phyloP scores from a whole-genome alignment of 2,888 invertebrate genomes.

The Clepsis dumicolana region DNA sequence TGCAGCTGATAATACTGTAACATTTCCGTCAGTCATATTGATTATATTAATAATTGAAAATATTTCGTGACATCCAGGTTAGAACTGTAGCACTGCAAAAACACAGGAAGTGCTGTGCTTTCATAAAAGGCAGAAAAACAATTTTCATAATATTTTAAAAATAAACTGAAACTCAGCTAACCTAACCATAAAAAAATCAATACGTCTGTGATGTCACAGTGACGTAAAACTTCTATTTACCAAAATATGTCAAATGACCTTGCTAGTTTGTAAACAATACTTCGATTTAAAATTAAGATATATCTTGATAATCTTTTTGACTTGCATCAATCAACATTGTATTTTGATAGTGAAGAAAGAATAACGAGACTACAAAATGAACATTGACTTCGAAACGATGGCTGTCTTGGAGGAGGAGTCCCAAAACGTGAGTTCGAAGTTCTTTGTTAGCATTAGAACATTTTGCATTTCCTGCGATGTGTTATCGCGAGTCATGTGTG shows the following conservation, averaged over 20 bases:
- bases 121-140: not conserved
- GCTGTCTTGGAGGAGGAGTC: conserved; percentile 88
- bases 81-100: too few species aligned
- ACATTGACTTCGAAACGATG: conserved; percentile 88
- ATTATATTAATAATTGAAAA: too few species aligned
- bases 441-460: conserved; percentile 58
- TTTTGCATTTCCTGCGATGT: conserved; percentile 46
- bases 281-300: conserved; percentile 75
- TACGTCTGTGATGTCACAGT: conserved; percentile 56
- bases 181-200: conserved; percentile 47
- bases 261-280: conserved; percentile 92
- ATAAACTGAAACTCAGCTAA: not conserved
- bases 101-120: too few species aligned
- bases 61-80: too few species aligned
- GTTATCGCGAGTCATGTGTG: conserved; percentile 37
- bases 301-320: conserved; percentile 84
- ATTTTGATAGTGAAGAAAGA: conserved; percentile 47
- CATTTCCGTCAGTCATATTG: too few species aligned
- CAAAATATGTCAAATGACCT: conserved; percentile 88
- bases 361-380: conserved; percentile 62
- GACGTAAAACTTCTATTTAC: conserved; percentile 64
- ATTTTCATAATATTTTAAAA: too few species aligned
- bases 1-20: too few species aligned
- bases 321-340: conserved; percentile 73
- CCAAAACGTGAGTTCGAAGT: conserved; percentile 82